A percentile compares a stretch with the other conserved stretches of the same genome.
Conservation (phyloP, 2,888 invertebrate species). For the Nezara viridula region DNA sequence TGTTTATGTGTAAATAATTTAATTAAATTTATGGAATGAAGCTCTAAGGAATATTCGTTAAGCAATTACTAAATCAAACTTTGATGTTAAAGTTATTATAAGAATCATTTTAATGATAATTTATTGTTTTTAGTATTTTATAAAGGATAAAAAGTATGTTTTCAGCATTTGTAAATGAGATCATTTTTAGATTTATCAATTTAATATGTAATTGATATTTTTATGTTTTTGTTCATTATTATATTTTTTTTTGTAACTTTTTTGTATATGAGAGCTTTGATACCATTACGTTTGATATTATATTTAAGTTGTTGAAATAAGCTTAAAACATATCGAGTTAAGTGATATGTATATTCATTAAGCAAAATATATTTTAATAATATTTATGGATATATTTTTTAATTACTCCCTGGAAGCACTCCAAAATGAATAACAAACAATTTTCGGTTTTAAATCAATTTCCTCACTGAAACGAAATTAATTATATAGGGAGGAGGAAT, state of each 20-base stretch:
- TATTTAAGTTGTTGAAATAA: slow-evolving; percentile 6
- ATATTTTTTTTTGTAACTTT: not conserved
- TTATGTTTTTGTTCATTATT: not conserved
- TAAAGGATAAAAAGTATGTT: not conserved
- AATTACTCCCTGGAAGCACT: not conserved
- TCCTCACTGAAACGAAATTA: too few species aligned
- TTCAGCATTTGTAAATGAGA: not conserved
- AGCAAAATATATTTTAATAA: slow-evolving; percentile 24
- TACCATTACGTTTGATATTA: slow-evolving; percentile 35
- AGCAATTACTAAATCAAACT: not conserved
- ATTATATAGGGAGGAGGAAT: too few species aligned
- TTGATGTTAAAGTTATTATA: not conserved
- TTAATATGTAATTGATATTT: not conserved
- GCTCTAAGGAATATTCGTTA: not conserved
- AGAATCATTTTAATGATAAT: not conserved
- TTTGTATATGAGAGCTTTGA: slow-evolving; percentile 34
- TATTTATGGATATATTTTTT: not conserved
- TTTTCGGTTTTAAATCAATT: too few species aligned
- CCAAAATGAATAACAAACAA: too few species aligned
- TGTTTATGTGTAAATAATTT: slow-evolving; percentile 23
- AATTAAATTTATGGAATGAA: slow-evolving; percentile 31
- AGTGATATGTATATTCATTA: not conserved
- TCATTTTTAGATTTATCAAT: not conserved
- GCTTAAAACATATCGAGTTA: not conserved
- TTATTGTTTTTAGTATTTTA: slow-evolving; percentile 28